phyloP scores from a whole-genome alignment of 92 coral and sea anemone species.

The Phenganax marumi region DNA sequence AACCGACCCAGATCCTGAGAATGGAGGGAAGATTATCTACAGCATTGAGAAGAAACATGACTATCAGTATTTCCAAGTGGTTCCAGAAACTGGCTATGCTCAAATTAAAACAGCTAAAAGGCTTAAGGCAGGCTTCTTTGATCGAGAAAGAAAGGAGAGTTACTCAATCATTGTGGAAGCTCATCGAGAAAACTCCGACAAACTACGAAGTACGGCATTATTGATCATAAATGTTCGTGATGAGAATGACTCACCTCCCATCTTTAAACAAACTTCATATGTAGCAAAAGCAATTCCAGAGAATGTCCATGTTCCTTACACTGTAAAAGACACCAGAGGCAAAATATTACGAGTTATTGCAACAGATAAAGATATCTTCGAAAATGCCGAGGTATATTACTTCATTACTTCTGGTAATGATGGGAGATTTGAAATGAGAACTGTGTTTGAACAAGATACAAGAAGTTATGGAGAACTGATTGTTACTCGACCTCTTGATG shows the following conservation, averaged over 20 bases:
- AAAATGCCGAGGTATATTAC: constrained; percentile 72
- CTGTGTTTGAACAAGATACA: constrained; percentile 38
- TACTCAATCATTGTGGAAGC: constrained; percentile 59
- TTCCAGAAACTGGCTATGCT: background rate
- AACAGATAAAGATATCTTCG: constrained; percentile 73
- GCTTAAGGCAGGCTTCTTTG: constrained; percentile 47
- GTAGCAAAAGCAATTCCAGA: constrained; percentile 58
- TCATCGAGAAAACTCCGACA: constrained; percentile 51
- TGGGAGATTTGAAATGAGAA: constrained; percentile 31
- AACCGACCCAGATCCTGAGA: constrained; percentile 6
- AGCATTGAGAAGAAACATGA: background rate
- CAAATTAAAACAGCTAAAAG: constrained; percentile 52
- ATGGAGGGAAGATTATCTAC: background rate
- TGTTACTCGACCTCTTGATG: constrained; percentile 67
- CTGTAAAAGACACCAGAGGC: background rate
- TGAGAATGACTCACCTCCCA: constrained; percentile 80
- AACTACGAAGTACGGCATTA: constrained; percentile 48
- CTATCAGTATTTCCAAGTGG: background rate
- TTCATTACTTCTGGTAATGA: constrained; percentile 83
- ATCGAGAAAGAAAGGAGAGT: constrained; percentile 61
- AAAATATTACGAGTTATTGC: constrained; percentile 44
- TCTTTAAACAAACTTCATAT: constrained; percentile 61
- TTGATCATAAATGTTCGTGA: constrained; percentile 69
- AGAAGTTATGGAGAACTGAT: constrained; percentile 65
- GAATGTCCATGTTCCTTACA: constrained; percentile 56